A percentile compares a stretch with the other conserved stretches of the same genome.
Conservation (phyloP, 2,797 vertebrate species). For the Urocyon cinereoargenteus region DNA sequence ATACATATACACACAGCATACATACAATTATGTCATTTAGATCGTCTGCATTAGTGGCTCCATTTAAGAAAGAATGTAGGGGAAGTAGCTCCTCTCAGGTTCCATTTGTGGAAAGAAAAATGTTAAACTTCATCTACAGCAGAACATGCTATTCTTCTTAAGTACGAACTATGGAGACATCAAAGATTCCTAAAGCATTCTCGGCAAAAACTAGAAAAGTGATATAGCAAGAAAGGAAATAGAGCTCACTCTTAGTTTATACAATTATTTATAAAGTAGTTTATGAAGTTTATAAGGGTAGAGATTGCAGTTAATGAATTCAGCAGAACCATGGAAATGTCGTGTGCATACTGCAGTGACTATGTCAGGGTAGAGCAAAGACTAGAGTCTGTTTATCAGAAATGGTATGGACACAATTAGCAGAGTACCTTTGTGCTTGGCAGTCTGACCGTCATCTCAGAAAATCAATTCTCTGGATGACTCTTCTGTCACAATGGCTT, state of each 20-base stretch:
- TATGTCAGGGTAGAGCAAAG: background rate
- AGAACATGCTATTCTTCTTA: background rate
- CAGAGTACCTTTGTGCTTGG: background rate
- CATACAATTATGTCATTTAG: constrained; percentile 54
- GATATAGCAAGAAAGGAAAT: background rate
- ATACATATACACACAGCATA: constrained; percentile 14
- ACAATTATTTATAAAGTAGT: constrained; percentile 31
- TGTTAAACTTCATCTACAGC: constrained; percentile 13
- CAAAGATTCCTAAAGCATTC: background rate
- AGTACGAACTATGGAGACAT: background rate
- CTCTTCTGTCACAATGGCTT: background rate
- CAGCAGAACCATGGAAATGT: background rate
- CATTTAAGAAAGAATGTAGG: constrained; percentile 40
- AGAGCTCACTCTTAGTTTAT: background rate
- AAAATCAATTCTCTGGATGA: background rate
- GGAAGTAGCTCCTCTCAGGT: constrained; percentile 19
- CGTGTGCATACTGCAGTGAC: background rate
- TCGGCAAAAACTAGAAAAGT: background rate
- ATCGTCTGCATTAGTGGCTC: background rate
- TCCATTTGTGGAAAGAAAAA: constrained; percentile 65
- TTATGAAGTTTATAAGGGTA: background rate
- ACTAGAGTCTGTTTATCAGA: background rate
- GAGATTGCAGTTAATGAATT: background rate
- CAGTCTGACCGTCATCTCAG: background rate
- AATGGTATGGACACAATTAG: background rate